Base-by-base conservation (phyloP, 1,140 invertebrate genomes). In the Drosophila oshimai region DNA sequence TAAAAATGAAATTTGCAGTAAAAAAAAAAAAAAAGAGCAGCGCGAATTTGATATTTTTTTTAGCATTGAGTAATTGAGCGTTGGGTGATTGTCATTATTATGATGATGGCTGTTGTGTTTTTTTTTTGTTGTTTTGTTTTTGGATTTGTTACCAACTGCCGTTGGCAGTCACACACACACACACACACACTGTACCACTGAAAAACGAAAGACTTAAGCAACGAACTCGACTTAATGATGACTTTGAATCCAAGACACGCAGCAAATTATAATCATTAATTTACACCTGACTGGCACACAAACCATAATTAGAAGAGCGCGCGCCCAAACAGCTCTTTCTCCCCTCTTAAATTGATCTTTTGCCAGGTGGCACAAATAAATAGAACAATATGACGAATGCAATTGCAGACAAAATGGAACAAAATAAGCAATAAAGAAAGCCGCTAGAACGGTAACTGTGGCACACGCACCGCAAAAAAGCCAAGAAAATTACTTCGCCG, bases 181-280 rank as follows among this genome's bases (percentile, higher is more conserved):
- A 62, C 47, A 70, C 64, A 24, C 47, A 57, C 64, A 39, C 65
- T 17, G n/a, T n/a, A 4, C 17, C 34, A 47, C 41, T 7, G 41
- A 6, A 58, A 77, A 83, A 74, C 80, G 58, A 86, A 86, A 80
- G 80, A 86, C 81, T 87, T 86, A 87, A 46, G 81, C 81, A 86
- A 86, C 80, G 58, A 86, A 86, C 80, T 80, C 69, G 60, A 75
- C 65, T 84, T 84, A 84, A 84, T 84, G 75, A 84, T 84, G 80
- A 72, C 71, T 68, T 68, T 62, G 69, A 74, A 78, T 65, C 61
- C 37, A 13, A 65, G 42, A 71, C 67, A 50, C 47, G 37, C 64
- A 75, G 53, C 68, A 74, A 68, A 60, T 60, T 58, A 55, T 67
- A 74, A 79, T 86, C 74, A 84, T 86, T 79, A 84, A 79, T 84